Evolutionary conservation across 2,888 invertebrate genomes (phyloP), one percentile per base, ranked within the genome.

Genomic region (Mythimna ferrago): DNA sequence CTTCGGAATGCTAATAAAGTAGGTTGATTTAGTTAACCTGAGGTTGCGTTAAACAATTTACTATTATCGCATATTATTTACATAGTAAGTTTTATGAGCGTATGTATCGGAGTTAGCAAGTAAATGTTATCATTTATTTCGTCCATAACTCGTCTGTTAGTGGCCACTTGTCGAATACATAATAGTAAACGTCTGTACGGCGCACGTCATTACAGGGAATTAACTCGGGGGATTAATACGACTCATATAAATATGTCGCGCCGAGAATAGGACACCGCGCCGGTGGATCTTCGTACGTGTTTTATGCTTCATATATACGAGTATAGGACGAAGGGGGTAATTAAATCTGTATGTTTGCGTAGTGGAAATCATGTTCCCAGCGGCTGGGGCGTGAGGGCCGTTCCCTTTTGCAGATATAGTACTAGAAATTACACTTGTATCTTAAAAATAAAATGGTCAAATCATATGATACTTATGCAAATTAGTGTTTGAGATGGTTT

Each of bases 1-100:
- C 5, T 58, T 48, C 16, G 7, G 5, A 53, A 67, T 73, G 65
- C 54, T 57, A 82, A 83, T 79, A 70, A 62, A 58, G 54, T 67
- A 21, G 51, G 38, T 6, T 54, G 66, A 79, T 41, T 61, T 58
- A 73, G 38, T 35, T 58, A 62, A n/a, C 3, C 61, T 60, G 66
- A 38, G 82, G 38, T 62, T 48, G 67, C 9, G 51, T 10, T 16
- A 5, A 35, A 57, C 35, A 58, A 65, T 67, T 57, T 73, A 70
- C 21, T 41, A 68, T 69, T 68, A 80, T 78, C 41, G 58, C 32
- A 57, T 38, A 60, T 66, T 71, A 82, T 82, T 72, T 66, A 66
- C 72, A 78, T 82, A 57, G 58, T 58, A 64, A 48, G 61, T 64
- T 72, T 66, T 56, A 73, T 70, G 54, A 67, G 54, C 44, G 64